phyloP scores from a whole-genome alignment of 1,140 invertebrate genomes.

The Lethocerus indicus region DNA sequence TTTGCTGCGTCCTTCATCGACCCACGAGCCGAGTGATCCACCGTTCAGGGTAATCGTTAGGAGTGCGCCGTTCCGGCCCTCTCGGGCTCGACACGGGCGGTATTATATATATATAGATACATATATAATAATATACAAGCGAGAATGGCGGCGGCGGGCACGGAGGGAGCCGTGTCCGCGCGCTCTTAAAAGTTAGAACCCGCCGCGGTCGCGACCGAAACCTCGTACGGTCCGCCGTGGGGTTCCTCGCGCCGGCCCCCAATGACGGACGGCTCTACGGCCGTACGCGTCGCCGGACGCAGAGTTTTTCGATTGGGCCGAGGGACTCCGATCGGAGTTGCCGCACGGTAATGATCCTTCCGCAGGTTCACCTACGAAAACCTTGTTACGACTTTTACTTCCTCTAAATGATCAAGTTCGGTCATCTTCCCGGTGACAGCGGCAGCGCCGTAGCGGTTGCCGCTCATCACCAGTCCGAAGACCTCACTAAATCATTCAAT shows the following conservation, averaged over 20 bases:
- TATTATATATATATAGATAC: too few relatives aligned
- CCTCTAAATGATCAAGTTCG: slow-evolving; percentile 62
- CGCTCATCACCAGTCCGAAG: slow-evolving; percentile 42
- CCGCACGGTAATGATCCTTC: slow-evolving; percentile 51
- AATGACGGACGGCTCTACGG: neutral
- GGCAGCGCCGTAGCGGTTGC: slow-evolving; percentile 27
- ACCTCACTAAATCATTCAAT: slow-evolving; percentile 67
- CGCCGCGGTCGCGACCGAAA: neutral
- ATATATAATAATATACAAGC: too few relatives aligned
- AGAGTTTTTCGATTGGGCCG: neutral
- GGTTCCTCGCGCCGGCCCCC: neutral
- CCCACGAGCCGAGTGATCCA: slow-evolving; percentile 56
- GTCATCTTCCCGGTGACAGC: slow-evolving; percentile 40
- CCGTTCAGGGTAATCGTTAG: slow-evolving; percentile 29
- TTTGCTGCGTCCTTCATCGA: slow-evolving; percentile 73
- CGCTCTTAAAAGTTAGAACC: neutral
- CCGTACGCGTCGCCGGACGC: neutral
- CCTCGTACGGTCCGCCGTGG: neutral
- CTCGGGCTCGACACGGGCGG: too few relatives aligned
- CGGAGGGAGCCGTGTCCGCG: neutral
- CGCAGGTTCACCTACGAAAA: slow-evolving; percentile 77
- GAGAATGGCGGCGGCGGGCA: neutral
- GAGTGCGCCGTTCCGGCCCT: neutral
- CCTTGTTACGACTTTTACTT: slow-evolving; percentile 79
- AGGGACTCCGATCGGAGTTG: neutral